A percentile compares a stretch with the other conserved stretches of the same genome.
These are phyloP conservation scores for Mobula hypostoma DNA, from an alignment of 2,113 vertebrate species.

Conservation along the genomic window DNA sequence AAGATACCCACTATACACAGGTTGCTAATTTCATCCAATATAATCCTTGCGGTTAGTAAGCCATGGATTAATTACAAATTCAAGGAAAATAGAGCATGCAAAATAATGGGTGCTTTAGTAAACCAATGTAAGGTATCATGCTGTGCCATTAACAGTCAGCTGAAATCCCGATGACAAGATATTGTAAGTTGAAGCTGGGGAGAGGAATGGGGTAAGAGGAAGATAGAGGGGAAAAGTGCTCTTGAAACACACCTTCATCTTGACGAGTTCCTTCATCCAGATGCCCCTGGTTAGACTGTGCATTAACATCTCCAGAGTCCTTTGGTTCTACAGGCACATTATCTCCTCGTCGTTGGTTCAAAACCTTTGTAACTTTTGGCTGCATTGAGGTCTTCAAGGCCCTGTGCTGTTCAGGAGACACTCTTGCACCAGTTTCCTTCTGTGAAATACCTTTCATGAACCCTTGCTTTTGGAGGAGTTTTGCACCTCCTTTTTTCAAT, in stretches of 20 bases:
- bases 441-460: not conserved
- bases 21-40: slow-evolving; percentile 6
- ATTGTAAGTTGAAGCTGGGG: slow-evolving; percentile 5
- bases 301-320: not conserved
- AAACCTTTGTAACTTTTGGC: not conserved
- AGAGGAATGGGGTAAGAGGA: not conserved
- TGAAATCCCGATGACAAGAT: not conserved
- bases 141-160: slow-evolving; percentile 8
- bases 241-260: slow-evolving; percentile 32
- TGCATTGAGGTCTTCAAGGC: not conserved
- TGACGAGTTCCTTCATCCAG: slow-evolving; percentile 1
- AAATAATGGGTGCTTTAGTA: slow-evolving; percentile 5
- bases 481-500: not conserved
- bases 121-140: slow-evolving; percentile 6
- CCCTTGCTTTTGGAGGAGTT: slow-evolving; percentile 2
- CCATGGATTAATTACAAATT: slow-evolving; percentile 11
- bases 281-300: not conserved
- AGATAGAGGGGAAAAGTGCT: not conserved
- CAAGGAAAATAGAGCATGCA: not conserved
- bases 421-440: not conserved
- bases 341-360: not conserved
- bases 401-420: not conserved
- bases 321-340: not conserved
- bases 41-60: slow-evolving; percentile 25
- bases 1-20: not conserved